Evolutionary conservation across 2,888 invertebrate species (phyloP), one percentile per base, ranked within the genome.

Genomic region (Zonitis immaculata): DNA sequence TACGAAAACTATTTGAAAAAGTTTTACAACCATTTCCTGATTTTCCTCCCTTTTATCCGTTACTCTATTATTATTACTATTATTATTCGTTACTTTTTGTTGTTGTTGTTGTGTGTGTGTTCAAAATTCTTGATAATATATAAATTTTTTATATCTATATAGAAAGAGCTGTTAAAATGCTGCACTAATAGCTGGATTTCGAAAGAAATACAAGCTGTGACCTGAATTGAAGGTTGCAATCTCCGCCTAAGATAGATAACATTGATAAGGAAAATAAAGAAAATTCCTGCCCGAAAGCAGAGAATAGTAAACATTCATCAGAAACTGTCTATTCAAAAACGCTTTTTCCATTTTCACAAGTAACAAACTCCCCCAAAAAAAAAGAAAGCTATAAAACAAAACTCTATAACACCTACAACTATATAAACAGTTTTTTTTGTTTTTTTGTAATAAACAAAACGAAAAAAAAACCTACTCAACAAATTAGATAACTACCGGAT

Each of bases 211-310:
- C 25, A 42, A 44, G 12, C n/a, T 32, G 20, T 47, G 49, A 48
- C 42, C 51, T 30, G 49, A 44, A 56, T 58, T 55, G 50, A 52
- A 56, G 42, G 52, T 56, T 57, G 65, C 64, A 65, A 65, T 65
- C 64, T 64, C 62, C 59, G 58, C 51, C 53, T n/a, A 57, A 64
- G 65, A 65, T 65, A 60, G 65, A 65, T 65, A 64, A 60, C 65
- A 59, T 52, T 62, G 65, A 65, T 65, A 65, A 63, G 62, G 28
- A 47, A 42, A 53, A 53, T 52, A 60, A 57, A 63, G 62, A 60
- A 58, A 52, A 59, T 62, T 59, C 60, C 35, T 56, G 60, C 58
- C 55, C 50, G 32, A 50, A 56, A 46, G 56, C 28, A 27, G 42
- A n/a, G n/a, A n/a, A n/a, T 57, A 55, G 61, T 63, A 63, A 60